Evolutionary conservation across 2,888 invertebrate species (phyloP), one percentile per base, ranked within the genome.

Genomic region (Andrena fulva): DNA sequence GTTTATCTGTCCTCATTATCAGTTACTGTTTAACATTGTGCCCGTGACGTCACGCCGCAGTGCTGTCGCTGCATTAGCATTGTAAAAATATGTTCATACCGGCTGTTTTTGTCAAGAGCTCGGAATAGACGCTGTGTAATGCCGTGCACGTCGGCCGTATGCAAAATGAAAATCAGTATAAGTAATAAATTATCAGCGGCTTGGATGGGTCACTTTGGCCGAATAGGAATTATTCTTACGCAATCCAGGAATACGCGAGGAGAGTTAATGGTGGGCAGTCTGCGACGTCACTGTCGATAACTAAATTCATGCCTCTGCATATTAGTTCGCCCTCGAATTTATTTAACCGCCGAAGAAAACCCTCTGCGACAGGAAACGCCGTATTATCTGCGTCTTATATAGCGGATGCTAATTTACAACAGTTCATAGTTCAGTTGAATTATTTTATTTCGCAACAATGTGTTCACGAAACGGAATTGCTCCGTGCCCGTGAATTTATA

Each of bases 21-120:
- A 71, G 68, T 54, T 68, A 42, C 42, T 24, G 12, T 42, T 60
- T 56, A 73, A 64, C 59, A 71, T 54, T 35, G 48, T 56, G 60
- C 56, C 12, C 33, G 33, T 85, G 86, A 85, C 89, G 90, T 91
- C 90, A 90, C 77, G 56, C 0, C 74, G 73, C 91, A 89, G 89
- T 86, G 84, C 89, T 87, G 90, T 89, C 90, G 76, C 78, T 67
- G 72, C 63, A 89, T 91, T 91, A 90, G 87, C 89, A 91, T 88
- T 90, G 89, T 86, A 90, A 90, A 91, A 90, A 27, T n/a, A 27
- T 33, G 33, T 7, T 27, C 6, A 27, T 20, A 24, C 20, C 3
- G 7, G n/a, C 29, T 63, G 35, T 62, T 71, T 76, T 56, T 27
- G 52, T 35, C n/a, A 10, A 27, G 3, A 29, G 29, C 4, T 27